Percentiles rank a stretch among this genome's conserved stretches.
Evolutionary conservation across 1,140 invertebrate species (phyloP).

Genomic region (Drosophila nigrodunni): DNA sequence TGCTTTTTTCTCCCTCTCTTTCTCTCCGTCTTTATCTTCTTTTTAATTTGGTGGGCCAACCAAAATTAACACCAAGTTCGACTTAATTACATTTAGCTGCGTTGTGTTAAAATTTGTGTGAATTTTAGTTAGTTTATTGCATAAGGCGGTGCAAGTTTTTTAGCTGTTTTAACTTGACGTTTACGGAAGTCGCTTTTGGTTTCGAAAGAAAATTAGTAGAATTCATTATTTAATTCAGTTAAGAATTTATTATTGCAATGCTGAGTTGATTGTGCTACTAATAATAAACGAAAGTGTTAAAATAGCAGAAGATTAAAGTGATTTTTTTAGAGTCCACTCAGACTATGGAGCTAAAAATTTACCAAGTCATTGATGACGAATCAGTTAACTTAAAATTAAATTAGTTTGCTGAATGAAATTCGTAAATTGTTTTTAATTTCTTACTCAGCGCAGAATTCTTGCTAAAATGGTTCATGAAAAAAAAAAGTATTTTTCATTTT

Average conservation of each 20-base stretch:
- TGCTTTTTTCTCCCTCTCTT: not conserved
- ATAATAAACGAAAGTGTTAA: no score
- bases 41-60: constrained; percentile 49
- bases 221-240: not conserved
- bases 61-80: constrained; percentile 60
- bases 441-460: no score
- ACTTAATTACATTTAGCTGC: constrained; percentile 74
- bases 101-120: constrained; percentile 39
- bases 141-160: constrained; percentile 3
- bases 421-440: no score
- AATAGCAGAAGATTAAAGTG: no score
- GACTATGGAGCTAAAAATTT: no score
- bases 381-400: no score
- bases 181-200: constrained; percentile 3
- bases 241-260: constrained; percentile 1
- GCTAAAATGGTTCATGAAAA: no score
- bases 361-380: no score
- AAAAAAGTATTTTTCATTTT: no score
- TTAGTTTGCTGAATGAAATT: no score
- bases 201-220: not conserved
- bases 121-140: constrained; percentile 13
- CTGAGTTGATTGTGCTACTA: no score
- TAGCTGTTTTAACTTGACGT: not conserved
- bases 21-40: not conserved
- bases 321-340: no score